These are phyloP conservation scores for Microctonus hyperodae DNA, from an alignment of 2,888 invertebrate species.

Conservation along the genomic window DNA sequence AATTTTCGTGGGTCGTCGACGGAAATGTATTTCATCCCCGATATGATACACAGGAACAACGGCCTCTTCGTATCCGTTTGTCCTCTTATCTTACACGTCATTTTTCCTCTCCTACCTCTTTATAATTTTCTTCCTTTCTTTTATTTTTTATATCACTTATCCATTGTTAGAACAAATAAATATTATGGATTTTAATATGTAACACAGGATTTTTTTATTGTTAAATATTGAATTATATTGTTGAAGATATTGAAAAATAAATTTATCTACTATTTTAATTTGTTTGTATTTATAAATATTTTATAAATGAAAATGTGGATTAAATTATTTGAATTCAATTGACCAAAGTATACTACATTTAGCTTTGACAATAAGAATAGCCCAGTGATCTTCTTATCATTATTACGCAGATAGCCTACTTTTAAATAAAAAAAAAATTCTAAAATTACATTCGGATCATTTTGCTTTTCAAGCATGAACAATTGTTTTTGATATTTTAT, in stretches of 20 bases:
- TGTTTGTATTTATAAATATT: background rate
- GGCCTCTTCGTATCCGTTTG: constrained; percentile 42
- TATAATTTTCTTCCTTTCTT: background rate
- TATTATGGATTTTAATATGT: background rate
- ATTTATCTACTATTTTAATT: background rate
- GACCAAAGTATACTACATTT: background rate
- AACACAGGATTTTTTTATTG: background rate
- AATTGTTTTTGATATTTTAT: background rate
- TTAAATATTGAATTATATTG: too few relatives aligned
- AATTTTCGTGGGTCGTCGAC: constrained; percentile 35
- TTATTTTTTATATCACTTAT: constrained; percentile 16
- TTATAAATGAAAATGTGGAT: background rate
- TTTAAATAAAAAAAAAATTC: constrained; percentile 34
- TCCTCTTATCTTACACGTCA: constrained; percentile 37
- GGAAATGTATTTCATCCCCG: constrained; percentile 44
- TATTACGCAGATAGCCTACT: constrained; percentile 49
- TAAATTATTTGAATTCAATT: background rate
- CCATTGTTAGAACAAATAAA: background rate
- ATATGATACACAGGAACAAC: constrained; percentile 38
- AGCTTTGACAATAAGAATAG: constrained; percentile 23
- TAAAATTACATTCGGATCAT: constrained; percentile 1
- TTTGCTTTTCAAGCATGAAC: too few relatives aligned
- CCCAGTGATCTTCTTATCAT: constrained; percentile 45
- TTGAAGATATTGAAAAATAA: background rate
- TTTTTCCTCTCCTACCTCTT: constrained; percentile 11